Percentiles rank a stretch among this genome's conserved stretches.
phyloP scores from a whole-genome alignment of 2,113 vertebrate species.

The Lepisosteus oculatus region DNA sequence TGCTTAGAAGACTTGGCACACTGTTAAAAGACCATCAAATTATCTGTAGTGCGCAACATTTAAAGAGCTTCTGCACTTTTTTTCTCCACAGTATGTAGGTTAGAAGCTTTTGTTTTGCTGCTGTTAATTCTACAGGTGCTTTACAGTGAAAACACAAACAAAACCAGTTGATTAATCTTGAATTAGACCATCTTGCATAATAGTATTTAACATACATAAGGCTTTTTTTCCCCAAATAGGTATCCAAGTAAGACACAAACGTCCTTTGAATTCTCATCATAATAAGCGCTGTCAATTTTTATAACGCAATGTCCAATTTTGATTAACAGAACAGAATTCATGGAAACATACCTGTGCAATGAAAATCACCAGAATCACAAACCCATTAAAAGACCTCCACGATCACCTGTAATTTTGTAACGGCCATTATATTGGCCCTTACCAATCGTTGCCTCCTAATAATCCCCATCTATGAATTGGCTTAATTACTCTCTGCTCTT shows the following conservation, averaged over 20 bases:
- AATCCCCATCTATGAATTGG: too few species aligned
- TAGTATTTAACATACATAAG: constrained; percentile 59
- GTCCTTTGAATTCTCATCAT: constrained; percentile 47
- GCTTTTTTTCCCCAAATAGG: constrained; percentile 38
- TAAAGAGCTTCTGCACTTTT: constrained; percentile 41
- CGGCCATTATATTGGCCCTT: too few species aligned
- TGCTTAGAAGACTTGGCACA: constrained; percentile 51
- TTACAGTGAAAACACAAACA: constrained; percentile 51
- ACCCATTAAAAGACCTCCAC: too few species aligned
- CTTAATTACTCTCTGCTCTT: too few species aligned
- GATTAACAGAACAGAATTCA: constrained; percentile 39
- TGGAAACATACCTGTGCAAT: too few species aligned
- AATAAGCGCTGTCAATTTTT: constrained; percentile 55
- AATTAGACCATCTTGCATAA: constrained; percentile 10
- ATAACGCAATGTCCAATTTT: constrained; percentile 65
- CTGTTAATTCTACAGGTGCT: constrained; percentile 70
- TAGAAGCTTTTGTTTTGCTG: constrained; percentile 52
- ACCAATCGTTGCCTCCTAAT: too few species aligned
- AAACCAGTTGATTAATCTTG: constrained; percentile 49
- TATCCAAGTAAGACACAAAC: constrained; percentile 57
- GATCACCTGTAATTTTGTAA: too few species aligned
- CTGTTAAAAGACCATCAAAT: neutral
- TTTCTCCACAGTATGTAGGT: constrained; percentile 13
- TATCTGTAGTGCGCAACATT: constrained; percentile 31
- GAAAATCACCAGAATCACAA: too few species aligned